A percentile compares a stretch with the other conserved stretches of the same genome.
Evolutionary conservation across 1,140 invertebrate species (phyloP).

Genomic region (Bradysia coprophila): DNA sequence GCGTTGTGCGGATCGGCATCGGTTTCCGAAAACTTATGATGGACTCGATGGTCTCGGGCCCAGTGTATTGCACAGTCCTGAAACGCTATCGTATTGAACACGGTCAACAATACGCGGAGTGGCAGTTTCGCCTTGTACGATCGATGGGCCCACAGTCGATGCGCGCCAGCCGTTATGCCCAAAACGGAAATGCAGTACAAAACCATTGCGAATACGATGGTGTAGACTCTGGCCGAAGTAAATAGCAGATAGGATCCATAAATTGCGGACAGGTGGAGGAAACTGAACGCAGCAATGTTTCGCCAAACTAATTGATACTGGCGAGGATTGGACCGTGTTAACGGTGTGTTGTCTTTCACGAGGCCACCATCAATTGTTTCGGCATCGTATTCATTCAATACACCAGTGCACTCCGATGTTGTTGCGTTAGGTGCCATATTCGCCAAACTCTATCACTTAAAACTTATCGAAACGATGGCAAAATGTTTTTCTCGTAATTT

Average conservation of each 20-base stretch:
- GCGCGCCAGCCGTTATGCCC: constrained; percentile 63
- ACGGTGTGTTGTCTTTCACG: no score
- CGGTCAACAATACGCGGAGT: constrained; percentile 44
- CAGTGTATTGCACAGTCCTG: constrained; percentile 53
- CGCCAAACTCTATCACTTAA: no score
- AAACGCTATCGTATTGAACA: constrained; percentile 48
- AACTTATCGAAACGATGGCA: no score
- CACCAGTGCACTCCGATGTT: no score
- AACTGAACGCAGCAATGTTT: no score
- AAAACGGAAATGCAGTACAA: constrained; percentile 38
- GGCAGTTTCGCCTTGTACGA: constrained; percentile 65
- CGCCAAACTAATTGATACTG: no score
- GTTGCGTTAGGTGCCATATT: no score
- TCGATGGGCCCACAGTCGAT: constrained; percentile 68
- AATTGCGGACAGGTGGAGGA: constrained; percentile 62
- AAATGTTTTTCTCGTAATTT: no score
- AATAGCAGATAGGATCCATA: constrained; percentile 63
- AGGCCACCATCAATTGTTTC: no score
- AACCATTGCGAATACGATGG: constrained; percentile 47
- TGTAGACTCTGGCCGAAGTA: constrained; percentile 51
- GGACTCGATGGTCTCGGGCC: constrained; percentile 68
- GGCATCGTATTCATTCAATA: no score
- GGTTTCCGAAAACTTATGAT: constrained; percentile 81
- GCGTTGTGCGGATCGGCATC: constrained; percentile 81
- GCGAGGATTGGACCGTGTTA: no score